Percentiles rank a stretch among this genome's conserved stretches.
Conservation (phyloP, 2,113 vertebrate species). For the Misgurnus anguillicaudatus region DNA sequence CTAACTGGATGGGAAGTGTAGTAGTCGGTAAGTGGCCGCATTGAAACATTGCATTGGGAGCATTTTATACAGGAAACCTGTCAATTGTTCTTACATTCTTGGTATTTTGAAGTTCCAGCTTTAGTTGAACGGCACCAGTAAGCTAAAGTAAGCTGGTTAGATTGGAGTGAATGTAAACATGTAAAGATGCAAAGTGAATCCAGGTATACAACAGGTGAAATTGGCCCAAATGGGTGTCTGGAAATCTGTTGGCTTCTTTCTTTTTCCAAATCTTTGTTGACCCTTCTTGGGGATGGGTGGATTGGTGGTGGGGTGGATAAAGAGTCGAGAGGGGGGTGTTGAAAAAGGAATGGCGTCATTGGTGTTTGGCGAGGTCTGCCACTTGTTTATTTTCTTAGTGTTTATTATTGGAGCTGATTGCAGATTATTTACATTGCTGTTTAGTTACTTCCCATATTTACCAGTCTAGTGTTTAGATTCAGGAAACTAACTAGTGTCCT, state of each 20-base stretch:
- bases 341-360: slow-evolving; percentile 64
- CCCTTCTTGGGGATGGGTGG: slow-evolving; percentile 1
- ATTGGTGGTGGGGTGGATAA: not conserved
- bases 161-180: not conserved
- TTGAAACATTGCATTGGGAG: not conserved
- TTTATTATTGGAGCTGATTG: slow-evolving; percentile 76
- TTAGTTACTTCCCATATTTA: slow-evolving; percentile 66
- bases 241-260: not conserved
- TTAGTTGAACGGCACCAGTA: not conserved
- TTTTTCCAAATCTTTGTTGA: slow-evolving; percentile 13
- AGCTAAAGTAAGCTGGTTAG: not conserved
- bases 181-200: not conserved
- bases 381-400: slow-evolving; percentile 66
- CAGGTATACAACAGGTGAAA: not conserved
- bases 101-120: not conserved
- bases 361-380: slow-evolving; percentile 54
- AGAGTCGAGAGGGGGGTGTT: slow-evolving; percentile 42
- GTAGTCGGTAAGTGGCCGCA: slow-evolving; percentile 52
- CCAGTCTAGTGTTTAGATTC: slow-evolving; percentile 70
- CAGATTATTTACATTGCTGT: slow-evolving; percentile 67
- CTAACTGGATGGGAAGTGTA: slow-evolving; percentile 50
- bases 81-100: no score
- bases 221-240: not conserved
- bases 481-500: slow-evolving; percentile 71
- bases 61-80: no score